Evolutionary conservation across 2,888 invertebrate species (phyloP).

Genomic region (Lithophane leautieri): DNA sequence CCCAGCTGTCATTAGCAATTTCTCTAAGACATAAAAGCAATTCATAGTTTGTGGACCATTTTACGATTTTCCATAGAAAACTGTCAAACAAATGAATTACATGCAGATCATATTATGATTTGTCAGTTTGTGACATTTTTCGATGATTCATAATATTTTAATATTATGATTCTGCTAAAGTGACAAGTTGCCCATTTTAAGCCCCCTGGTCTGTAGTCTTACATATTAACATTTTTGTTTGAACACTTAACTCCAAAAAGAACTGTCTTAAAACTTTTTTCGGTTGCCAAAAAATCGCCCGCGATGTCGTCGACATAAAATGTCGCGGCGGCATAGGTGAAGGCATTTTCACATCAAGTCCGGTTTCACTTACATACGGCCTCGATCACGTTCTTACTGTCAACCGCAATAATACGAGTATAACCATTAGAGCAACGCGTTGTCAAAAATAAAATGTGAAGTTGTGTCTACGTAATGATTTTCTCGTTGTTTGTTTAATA

Average conservation of each 20-base stretch:
- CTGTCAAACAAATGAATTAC: too few species aligned
- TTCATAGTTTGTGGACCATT: too few species aligned
- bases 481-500: slow-evolving; percentile 13
- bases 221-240: neutral
- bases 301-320: slow-evolving; percentile 6
- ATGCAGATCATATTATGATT: too few species aligned
- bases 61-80: too few species aligned
- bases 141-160: too few species aligned
- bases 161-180: too few species aligned
- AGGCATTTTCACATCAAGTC: slow-evolving; percentile 58
- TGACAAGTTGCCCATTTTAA: too few species aligned
- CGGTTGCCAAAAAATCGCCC: slow-evolving; percentile 24
- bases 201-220: neutral
- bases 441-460: slow-evolving; percentile 11
- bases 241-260: neutral
- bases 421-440: slow-evolving; percentile 36
- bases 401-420: slow-evolving; percentile 33
- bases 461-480: slow-evolving; percentile 19
- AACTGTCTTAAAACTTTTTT: neutral
- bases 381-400: slow-evolving; percentile 61
- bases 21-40: too few species aligned
- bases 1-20: too few species aligned
- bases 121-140: too few species aligned
- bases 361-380: slow-evolving; percentile 66
- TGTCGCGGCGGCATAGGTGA: slow-evolving; percentile 25